These are phyloP conservation scores for Palythoa grandiflora DNA, from an alignment of 92 coral and sea anemone genomes.

Conservation along the genomic window DNA sequence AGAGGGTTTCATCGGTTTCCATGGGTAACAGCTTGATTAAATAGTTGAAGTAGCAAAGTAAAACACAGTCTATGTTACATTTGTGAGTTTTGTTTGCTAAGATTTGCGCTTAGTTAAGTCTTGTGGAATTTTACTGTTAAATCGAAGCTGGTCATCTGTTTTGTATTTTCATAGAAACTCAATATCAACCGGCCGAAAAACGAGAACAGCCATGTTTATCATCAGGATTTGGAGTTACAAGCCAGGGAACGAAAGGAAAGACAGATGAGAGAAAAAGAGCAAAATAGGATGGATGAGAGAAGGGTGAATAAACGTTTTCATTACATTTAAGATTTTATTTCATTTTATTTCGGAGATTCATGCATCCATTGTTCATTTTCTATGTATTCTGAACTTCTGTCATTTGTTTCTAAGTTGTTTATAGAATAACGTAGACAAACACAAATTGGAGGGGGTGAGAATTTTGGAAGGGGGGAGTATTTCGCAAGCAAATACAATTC, in stretches of 20 bases:
- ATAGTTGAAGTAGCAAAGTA: too few relatives aligned
- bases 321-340: background rate
- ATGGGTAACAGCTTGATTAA: too few relatives aligned
- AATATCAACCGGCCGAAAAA: conserved; percentile 87
- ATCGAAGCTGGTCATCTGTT: background rate
- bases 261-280: conserved; percentile 71
- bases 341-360: background rate
- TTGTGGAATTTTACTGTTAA: background rate
- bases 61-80: too few relatives aligned
- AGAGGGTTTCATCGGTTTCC: too few relatives aligned
- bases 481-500: too few relatives aligned
- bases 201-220: conserved; percentile 77
- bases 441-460: too few relatives aligned
- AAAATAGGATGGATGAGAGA: conserved; percentile 65
- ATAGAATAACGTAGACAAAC: too few relatives aligned
- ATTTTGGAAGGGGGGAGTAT: too few relatives aligned
- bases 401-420: too few relatives aligned
- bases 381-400: too few relatives aligned
- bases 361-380: too few relatives aligned
- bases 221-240: conserved; percentile 79
- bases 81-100: too few relatives aligned
- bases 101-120: background rate
- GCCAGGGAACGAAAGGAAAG: conserved; percentile 75
- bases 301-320: conserved; percentile 58
- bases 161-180: conserved; percentile 55